A percentile compares a stretch with the other conserved stretches of the same genome.
Conservation (phyloP, 1,140 invertebrate species). For the Glomeris maerens region DNA sequence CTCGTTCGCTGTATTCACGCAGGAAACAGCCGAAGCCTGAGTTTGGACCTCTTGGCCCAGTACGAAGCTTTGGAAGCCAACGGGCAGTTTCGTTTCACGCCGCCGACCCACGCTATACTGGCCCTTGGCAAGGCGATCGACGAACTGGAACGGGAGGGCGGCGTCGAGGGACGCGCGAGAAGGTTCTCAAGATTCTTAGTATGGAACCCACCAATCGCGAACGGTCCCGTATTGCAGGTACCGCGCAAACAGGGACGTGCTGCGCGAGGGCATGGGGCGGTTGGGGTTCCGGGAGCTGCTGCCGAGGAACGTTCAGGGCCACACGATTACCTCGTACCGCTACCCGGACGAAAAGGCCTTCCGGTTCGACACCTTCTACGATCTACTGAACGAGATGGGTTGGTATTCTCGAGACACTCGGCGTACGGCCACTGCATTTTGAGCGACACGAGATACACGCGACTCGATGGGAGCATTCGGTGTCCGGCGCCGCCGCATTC, state of each 20-base stretch:
- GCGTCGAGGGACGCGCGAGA: conserved; percentile 27
- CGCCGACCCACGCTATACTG: conserved; percentile 36
- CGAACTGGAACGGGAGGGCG: conserved; percentile 33
- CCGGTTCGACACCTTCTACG: conserved; percentile 33
- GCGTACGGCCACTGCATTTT: too few relatives aligned
- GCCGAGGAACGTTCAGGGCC: conserved; percentile 24
- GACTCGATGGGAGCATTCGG: too few relatives aligned
- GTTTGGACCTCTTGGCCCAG: conserved; percentile 35
- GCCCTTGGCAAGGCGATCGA: conserved; percentile 33
- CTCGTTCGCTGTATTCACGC: too few relatives aligned
- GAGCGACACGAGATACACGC: too few relatives aligned
- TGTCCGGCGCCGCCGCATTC: too few relatives aligned
- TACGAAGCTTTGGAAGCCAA: conserved; percentile 31
- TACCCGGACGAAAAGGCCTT: conserved; percentile 34
- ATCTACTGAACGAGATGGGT: conserved; percentile 32
- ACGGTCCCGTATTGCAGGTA: conserved; percentile 25
- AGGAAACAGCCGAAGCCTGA: conserved; percentile 31
- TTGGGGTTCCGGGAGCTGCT: conserved; percentile 35
- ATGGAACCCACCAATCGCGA: not conserved
- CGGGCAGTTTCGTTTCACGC: conserved; percentile 39
- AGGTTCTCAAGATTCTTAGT: conserved; percentile 21
- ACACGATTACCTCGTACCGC: conserved; percentile 36
- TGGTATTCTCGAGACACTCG: conserved; percentile 7
- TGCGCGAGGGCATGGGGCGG: conserved; percentile 31
- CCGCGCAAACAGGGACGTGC: conserved; percentile 28